phyloP scores from a whole-genome alignment of 1,140 invertebrate species.

The Berghia stephanieae region DNA sequence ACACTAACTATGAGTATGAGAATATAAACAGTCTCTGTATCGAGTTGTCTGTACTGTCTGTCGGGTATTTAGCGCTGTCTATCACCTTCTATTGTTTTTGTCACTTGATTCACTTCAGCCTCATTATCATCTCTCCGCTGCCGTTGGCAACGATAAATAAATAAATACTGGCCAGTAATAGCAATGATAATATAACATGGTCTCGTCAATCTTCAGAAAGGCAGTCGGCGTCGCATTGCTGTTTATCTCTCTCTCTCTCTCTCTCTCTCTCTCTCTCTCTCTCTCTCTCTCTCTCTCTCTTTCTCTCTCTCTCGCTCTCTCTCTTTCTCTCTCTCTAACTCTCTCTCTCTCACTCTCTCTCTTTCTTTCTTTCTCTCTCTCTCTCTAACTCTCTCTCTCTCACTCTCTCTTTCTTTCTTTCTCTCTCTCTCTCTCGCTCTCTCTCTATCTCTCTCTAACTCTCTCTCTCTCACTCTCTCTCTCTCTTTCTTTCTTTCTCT shows the following conservation, averaged over 20 bases:
- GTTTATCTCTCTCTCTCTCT: too few species aligned
- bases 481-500: neutral
- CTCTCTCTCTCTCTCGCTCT: too few species aligned
- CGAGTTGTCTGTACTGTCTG: too few species aligned
- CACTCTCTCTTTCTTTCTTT: too few species aligned
- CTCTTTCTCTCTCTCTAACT: too few species aligned
- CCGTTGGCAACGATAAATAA: neutral
- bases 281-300: constrained; percentile 3
- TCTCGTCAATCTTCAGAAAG: neutral
- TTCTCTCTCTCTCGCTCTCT: too few species aligned
- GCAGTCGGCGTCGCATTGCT: neutral
- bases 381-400: too few species aligned
- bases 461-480: neutral
- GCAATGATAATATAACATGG: neutral
- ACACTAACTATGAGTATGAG: too few species aligned
- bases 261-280: neutral
- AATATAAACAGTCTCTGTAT: too few species aligned
- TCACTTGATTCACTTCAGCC: neutral
- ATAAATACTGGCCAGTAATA: neutral
- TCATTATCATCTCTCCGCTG: neutral
- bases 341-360: too few species aligned
- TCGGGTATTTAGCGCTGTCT: neutral
- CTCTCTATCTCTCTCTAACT: too few species aligned
- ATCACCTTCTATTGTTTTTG: neutral
- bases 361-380: too few species aligned